phyloP scores from a whole-genome alignment of 2,797 vertebrate species.

The Orientallactaga sibirica region DNA sequence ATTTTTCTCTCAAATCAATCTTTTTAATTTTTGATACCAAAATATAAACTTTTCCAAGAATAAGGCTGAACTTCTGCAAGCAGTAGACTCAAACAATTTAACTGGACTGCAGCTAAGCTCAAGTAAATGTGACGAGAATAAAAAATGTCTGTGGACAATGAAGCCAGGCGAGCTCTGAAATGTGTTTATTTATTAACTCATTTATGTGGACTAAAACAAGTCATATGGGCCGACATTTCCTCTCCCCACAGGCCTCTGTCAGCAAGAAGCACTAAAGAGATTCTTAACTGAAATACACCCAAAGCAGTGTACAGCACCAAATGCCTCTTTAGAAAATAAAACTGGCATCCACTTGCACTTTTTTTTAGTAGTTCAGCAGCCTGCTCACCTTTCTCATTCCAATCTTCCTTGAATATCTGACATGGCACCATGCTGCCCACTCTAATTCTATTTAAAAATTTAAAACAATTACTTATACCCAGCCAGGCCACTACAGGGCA shows the following conservation, averaged over 20 bases:
- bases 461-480: not conserved
- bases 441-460: conserved; percentile 39
- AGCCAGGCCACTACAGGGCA: not conserved
- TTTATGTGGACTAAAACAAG: conserved; percentile 49
- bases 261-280: conserved; percentile 2
- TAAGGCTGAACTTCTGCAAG: not conserved
- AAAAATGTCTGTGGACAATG: conserved; percentile 26
- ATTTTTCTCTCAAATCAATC: not conserved
- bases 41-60: not conserved
- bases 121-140: not conserved
- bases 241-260: not conserved
- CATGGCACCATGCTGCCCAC: not conserved
- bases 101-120: not conserved
- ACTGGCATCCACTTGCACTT: not conserved
- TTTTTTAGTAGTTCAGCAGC: conserved; percentile 29
- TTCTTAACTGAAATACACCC: conserved; percentile 54
- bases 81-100: not conserved
- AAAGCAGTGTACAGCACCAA: conserved; percentile 22
- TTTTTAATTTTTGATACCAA: not conserved
- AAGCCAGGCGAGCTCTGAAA: conserved; percentile 15
- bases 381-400: conserved; percentile 12
- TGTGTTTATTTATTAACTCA: conserved; percentile 8
- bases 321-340: conserved; percentile 55
- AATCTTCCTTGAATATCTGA: not conserved
- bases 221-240: conserved; percentile 10